These are phyloP conservation scores for Paraescarpia echinospica DNA, from an alignment of 1,140 invertebrate genomes.

Conservation along the genomic window DNA sequence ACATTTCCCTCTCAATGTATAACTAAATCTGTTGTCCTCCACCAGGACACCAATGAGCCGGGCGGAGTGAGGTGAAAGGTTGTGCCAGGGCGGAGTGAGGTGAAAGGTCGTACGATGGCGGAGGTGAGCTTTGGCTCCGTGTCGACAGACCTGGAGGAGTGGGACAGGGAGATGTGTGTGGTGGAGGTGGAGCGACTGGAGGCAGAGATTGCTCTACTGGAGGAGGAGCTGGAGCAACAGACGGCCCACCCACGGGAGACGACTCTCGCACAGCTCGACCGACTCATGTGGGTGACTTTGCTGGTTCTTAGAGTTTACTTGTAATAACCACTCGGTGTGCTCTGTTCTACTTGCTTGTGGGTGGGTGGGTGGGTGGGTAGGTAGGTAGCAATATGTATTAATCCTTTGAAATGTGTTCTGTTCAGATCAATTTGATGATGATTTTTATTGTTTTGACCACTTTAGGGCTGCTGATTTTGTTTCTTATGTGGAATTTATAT, in stretches of 20 bases:
- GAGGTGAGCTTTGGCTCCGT: not conserved
- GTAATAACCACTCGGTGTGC: no score
- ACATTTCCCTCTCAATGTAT: not conserved
- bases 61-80: not conserved
- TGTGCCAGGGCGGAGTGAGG: no score
- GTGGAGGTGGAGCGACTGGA: not conserved
- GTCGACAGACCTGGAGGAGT: not conserved
- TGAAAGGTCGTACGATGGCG: not conserved
- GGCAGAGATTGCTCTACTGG: not conserved
- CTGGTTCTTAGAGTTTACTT: no score
- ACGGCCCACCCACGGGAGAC: not conserved
- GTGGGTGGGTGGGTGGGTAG: no score
- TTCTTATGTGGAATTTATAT: no score
- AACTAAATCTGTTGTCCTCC: not conserved
- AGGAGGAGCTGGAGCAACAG: not conserved
- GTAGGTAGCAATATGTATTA: no score
- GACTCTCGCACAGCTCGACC: not conserved
- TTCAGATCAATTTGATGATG: no score
- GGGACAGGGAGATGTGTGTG: not conserved
- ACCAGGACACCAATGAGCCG: not conserved
- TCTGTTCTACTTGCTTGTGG: no score
- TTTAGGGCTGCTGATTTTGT: no score
- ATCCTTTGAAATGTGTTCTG: no score
- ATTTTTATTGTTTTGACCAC: no score
- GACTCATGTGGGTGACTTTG: not conserved